Evolutionary conservation across 2,113 vertebrate genomes (phyloP).

Genomic region (Uria aalge): DNA sequence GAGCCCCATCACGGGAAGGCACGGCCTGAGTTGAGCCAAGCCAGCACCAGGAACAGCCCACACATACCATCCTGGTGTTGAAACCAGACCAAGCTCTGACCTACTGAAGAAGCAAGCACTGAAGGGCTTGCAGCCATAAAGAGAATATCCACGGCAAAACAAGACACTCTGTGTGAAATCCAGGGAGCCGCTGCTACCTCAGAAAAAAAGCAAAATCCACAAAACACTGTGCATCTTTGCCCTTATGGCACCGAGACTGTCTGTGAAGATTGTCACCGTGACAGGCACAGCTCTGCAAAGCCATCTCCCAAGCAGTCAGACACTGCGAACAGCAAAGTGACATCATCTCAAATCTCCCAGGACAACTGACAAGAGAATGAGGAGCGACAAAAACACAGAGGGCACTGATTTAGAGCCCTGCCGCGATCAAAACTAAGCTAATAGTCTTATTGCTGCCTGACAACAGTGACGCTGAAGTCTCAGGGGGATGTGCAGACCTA

Average conservation of each 20-base stretch:
- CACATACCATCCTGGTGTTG: fast-evolving
- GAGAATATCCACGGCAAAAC: neutral
- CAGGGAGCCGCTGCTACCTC: neutral
- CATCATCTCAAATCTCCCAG: neutral
- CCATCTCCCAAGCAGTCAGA: neutral
- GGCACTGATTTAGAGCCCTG: neutral
- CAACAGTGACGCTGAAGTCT: neutral
- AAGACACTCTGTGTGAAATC: neutral
- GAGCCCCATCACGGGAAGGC: neutral
- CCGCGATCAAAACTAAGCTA: neutral
- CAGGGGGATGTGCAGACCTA: neutral
- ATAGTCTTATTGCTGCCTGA: neutral
- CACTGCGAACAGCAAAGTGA: neutral
- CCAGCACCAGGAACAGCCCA: neutral
- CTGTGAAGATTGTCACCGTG: neutral
- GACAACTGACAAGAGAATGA: neutral
- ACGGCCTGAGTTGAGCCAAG: neutral
- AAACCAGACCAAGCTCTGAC: neutral
- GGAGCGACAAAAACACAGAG: neutral
- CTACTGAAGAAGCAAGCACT: neutral
- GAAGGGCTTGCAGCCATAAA: neutral
- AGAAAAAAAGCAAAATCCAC: neutral
- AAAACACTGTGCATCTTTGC: neutral
- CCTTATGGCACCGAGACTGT: neutral
- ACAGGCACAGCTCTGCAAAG: neutral